Evolutionary conservation across 2,888 invertebrate genomes (phyloP), one percentile per base, ranked within the genome.

Genomic region (Xylocampa areola): DNA sequence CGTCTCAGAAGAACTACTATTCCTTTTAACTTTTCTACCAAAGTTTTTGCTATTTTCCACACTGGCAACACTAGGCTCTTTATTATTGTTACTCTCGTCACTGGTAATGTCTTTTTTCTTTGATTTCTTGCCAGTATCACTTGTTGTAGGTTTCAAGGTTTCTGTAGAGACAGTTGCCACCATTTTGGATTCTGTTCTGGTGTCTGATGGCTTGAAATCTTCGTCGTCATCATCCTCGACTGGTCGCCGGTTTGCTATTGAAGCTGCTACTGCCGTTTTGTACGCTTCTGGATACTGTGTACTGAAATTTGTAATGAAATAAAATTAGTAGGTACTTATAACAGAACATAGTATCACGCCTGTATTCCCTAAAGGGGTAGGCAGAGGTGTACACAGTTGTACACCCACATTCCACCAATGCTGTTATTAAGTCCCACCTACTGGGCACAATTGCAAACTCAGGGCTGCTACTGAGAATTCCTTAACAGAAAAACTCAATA

Each of bases 201-300:
- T 63, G 36, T 87, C 87, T 0, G 84, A 59, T 1, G 82, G 73
- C 50, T 86, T 85, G 39, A 90, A 85, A n/a, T 88, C 82, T 4
- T 88, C 88, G n/a, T 90, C 77, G 4, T 86, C 92, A 19, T 91
- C 93, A 17, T 91, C 90, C 0, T 91, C 89, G 0, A 79, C 83
- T 62, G 80, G 93, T 84, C 77, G 92, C 81, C 74, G 91, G 87
- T 80, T 94, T 0, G 92, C 89, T 36, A 90, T 84, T 40, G 95
- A 94, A 3, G 94, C 91, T 39, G 94, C 86, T 50, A 95, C 89
- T 0, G 96, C 96, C 54, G 94, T 88, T 62, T 96, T 95, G 83
- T 95, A 96, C 2, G 96, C 96, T 53, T 95, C 95, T 1, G 96
- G 96, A 80, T 96, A 96, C 79, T 96, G 96, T 1, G 93, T 86